phyloP scores from a whole-genome alignment of 2,888 invertebrate genomes.

The Galerucella nymphaeae region DNA sequence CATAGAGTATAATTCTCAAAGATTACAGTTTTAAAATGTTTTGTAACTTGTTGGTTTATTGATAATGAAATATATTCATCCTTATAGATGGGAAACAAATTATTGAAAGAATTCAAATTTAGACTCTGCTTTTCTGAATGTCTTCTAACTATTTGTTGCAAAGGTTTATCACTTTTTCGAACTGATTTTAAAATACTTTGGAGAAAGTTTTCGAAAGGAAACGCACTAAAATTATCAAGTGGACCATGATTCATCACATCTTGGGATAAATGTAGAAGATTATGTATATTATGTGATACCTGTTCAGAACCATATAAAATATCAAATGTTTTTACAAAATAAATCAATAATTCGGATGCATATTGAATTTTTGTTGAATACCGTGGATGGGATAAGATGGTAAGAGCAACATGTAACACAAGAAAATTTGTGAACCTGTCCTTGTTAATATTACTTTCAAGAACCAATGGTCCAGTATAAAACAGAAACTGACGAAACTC shows the following conservation, averaged over 20 bases:
- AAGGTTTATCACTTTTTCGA: no score
- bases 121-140: no score
- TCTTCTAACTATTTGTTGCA: no score
- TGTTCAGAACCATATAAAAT: constrained; percentile 1
- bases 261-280: background rate
- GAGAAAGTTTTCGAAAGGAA: no score
- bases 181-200: no score
- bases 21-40: constrained; percentile 18
- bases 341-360: background rate
- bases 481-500: background rate
- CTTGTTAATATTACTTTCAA: background rate
- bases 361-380: background rate
- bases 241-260: constrained; percentile 2
- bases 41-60: constrained; percentile 17
- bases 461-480: background rate
- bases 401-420: background rate
- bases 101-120: no score
- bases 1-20: constrained; percentile 19
- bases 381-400: background rate
- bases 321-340: constrained; percentile 5
- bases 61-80: constrained; percentile 20
- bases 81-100: constrained; percentile 16
- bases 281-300: background rate
- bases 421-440: background rate
- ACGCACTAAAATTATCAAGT: background rate